Base-by-base conservation (phyloP, 2,888 invertebrate genomes). In the Zygogramma bicolorata region DNA sequence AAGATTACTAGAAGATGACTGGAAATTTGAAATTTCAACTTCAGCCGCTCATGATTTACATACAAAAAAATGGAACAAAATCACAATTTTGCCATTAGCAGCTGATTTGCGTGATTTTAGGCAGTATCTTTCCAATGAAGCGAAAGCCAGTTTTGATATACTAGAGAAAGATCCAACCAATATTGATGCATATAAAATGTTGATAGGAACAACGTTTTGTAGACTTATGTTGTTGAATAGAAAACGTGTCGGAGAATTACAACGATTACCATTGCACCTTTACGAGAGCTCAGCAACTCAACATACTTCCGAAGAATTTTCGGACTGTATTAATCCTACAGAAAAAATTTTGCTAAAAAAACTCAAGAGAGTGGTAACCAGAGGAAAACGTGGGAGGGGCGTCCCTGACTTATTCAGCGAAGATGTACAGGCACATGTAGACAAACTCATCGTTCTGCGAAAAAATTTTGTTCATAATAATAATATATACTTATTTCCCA, bases 141-240 rank as follows among this genome's bases (percentile, higher is more conserved):
- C 63, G 13, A 22, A 67, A 7, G 4, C 38, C 8, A 57, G 70
- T 34, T 2, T 58, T 15, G 20, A 31, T 25, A 25, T 58, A 57
- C 29, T 75, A 60, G 20, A 70, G 57, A 46, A 10, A 15, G 59
- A 67, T 10, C 34, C 58, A 18, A 42, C 29, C 15, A 31, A 77
- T 59, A 25, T 4, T 40, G 10, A 65, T 25, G 42, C 67, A 7
- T 80, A 73, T 70, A 74, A 34, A 15, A 62, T 27, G 7, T 68
- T 81, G 40, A 13, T 79, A 27, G 79, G 80, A 73, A 75, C 72
- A 2, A 46, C 76, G 8, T 82, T 66, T 70, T 82, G 80, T 63
- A 60, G 78, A 22, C 62, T 80, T n/a, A 20, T 82, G 7, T 29
- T 81, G 15, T 61, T 81, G n/a, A 82, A 82, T 66, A 71, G 81